phyloP scores from a whole-genome alignment of 2,888 invertebrate species.

The Orthosia cruda region DNA sequence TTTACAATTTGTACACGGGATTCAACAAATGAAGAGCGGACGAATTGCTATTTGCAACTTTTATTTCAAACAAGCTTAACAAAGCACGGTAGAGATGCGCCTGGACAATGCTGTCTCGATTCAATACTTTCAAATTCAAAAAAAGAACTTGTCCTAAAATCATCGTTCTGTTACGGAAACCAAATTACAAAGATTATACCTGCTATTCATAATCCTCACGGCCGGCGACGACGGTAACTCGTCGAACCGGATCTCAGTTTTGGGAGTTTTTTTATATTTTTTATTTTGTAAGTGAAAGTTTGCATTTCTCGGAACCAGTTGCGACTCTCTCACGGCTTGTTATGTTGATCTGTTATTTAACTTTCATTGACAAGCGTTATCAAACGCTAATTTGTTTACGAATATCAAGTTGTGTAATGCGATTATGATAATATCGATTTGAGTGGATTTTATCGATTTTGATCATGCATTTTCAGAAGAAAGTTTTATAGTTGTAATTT shows the following conservation, averaged over 20 bases:
- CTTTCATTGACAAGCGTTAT: conserved; percentile 82
- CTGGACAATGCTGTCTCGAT: conserved; percentile 3
- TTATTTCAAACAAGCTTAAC: background rate
- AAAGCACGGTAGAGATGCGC: background rate
- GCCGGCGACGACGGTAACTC: conserved; percentile 62
- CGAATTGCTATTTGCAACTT: conserved; percentile 1
- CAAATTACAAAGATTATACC: conserved; percentile 52
- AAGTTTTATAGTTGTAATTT: background rate
- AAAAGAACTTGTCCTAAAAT: background rate
- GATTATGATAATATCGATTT: conserved; percentile 45
- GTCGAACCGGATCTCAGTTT: conserved; percentile 84
- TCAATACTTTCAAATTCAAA: background rate
- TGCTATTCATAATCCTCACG: conserved; percentile 68
- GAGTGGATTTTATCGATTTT: conserved; percentile 20
- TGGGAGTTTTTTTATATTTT: conserved; percentile 76
- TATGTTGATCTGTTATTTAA: conserved; percentile 86
- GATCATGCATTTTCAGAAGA: conserved; percentile 12
- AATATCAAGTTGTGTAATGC: conserved; percentile 71
- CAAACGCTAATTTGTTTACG: conserved; percentile 80
- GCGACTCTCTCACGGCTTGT: conserved; percentile 80
- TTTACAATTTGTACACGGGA: no score
- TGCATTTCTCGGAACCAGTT: conserved; percentile 83
- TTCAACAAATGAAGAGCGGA: background rate
- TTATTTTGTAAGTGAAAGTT: conserved; percentile 85
- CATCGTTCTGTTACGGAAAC: conserved; percentile 31